Conservation (phyloP, 2,888 invertebrate species). For the Pollenia amentaria region DNA sequence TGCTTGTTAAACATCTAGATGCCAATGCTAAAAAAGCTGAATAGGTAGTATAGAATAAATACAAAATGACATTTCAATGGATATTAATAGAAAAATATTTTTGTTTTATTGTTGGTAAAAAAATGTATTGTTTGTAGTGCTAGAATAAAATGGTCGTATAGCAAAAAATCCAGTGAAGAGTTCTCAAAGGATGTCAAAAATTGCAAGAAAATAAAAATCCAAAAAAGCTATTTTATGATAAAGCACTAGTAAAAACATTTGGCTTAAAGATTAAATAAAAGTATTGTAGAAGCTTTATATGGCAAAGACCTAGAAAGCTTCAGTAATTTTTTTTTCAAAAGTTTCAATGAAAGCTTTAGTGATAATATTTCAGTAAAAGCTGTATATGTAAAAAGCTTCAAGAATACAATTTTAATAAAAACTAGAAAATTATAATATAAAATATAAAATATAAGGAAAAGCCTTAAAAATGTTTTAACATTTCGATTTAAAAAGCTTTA, state of each 20-base stretch:
- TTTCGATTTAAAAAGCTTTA: too few relatives aligned
- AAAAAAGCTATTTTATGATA: not conserved
- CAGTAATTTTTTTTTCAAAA: too few relatives aligned
- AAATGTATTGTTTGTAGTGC: not conserved
- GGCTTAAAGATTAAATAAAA: too few relatives aligned
- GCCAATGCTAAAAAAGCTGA: slow-evolving; percentile 47
- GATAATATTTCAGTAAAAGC: too few relatives aligned
- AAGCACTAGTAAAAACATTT: not conserved
- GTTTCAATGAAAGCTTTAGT: too few relatives aligned
- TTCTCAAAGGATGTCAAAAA: slow-evolving; percentile 6
- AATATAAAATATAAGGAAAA: too few relatives aligned
- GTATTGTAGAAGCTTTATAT: too few relatives aligned
- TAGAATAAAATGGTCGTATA: not conserved
- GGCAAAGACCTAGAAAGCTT: too few relatives aligned
- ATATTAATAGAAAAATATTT: slow-evolving; percentile 23
- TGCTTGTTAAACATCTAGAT: slow-evolving; percentile 60
- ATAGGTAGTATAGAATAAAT: slow-evolving; percentile 12
- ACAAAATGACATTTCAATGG: slow-evolving; percentile 11
- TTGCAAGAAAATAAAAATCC: not conserved
- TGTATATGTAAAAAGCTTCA: too few relatives aligned
- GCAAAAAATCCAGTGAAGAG: not conserved
- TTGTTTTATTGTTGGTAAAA: slow-evolving; percentile 14
- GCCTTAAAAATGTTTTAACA: too few relatives aligned
- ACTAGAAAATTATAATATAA: too few relatives aligned
- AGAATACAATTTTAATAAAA: too few relatives aligned